phyloP scores from a whole-genome alignment of 2,797 vertebrate genomes.

The Oceanodroma leucorhoa region DNA sequence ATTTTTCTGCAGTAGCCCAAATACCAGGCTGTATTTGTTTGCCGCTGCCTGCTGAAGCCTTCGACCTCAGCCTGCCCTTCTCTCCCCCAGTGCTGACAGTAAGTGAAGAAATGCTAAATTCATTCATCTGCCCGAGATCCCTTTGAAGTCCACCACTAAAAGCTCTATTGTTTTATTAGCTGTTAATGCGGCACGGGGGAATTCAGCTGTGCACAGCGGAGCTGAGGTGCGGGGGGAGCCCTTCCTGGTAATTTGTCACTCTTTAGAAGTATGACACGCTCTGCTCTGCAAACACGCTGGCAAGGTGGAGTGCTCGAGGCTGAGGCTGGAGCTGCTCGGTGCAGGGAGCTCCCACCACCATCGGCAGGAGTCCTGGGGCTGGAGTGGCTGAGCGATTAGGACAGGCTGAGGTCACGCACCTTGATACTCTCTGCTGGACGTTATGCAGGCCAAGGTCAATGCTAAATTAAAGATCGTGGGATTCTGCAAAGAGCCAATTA shows the following conservation, averaged over 20 bases:
- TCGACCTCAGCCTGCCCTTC: conserved; percentile 49
- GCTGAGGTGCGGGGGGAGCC: conserved; percentile 47
- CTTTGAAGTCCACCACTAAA: conserved; percentile 68
- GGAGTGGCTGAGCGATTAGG: background rate
- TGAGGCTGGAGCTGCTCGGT: background rate
- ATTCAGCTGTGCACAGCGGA: background rate
- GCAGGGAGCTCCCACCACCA: background rate
- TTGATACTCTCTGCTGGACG: accelerated
- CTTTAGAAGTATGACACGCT: conserved; percentile 28
- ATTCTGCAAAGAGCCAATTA: accelerated
- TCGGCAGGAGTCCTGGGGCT: accelerated
- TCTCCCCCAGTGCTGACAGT: conserved; percentile 55
- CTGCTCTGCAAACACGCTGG: background rate
- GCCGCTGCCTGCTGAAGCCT: conserved; percentile 26
- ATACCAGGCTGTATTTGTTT: conserved; percentile 45
- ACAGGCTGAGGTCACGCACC: background rate
- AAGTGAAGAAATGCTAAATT: conserved; percentile 67
- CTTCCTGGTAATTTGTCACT: conserved; percentile 65
- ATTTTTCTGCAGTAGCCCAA: conserved; percentile 51
- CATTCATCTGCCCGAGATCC: conserved; percentile 66
- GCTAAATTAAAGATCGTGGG: background rate
- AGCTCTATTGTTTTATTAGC: conserved; percentile 75
- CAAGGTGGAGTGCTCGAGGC: background rate
- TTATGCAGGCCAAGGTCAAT: background rate
- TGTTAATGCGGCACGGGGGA: conserved; percentile 57